A percentile compares a stretch with the other conserved stretches of the same genome.
These are phyloP conservation scores for Zaprionus lineosus DNA, from an alignment of 2,888 invertebrate species.

Conservation along the genomic window DNA sequence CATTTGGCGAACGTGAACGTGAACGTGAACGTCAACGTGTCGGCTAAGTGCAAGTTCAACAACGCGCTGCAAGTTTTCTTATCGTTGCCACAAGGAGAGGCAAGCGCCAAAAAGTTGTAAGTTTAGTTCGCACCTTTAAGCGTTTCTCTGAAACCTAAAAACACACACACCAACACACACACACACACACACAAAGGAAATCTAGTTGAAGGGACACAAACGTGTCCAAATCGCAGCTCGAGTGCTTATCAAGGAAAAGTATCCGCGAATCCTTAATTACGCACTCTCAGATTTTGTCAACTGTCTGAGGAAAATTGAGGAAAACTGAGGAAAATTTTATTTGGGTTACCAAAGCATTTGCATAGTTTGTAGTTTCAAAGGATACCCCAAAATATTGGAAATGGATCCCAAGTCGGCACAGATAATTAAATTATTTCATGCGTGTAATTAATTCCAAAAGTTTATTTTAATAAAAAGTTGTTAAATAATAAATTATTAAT, in stretches of 20 bases:
- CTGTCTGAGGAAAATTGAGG: neutral
- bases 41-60: slow-evolving; percentile 73
- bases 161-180: neutral
- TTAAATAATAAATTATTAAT: too few relatives aligned
- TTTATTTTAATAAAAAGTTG: too few relatives aligned
- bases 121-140: slow-evolving; percentile 43
- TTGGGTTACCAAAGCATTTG: slow-evolving; percentile 44
- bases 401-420: too few relatives aligned
- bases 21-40: slow-evolving; percentile 39
- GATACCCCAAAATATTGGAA: too few relatives aligned
- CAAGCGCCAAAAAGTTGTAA: slow-evolving; percentile 44
- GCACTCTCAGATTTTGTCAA: slow-evolving; percentile 30
- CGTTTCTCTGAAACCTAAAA: slow-evolving; percentile 15
- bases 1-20: neutral
- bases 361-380: slow-evolving; percentile 49
- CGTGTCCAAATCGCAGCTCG: slow-evolving; percentile 54
- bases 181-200: slow-evolving; percentile 1
- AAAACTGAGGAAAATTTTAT: slow-evolving; percentile 17
- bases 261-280: slow-evolving; percentile 57
- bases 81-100: slow-evolving; percentile 46
- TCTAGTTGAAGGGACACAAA: slow-evolving; percentile 19
- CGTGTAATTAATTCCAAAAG: too few relatives aligned
- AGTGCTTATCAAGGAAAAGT: slow-evolving; percentile 52
- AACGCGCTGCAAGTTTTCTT: slow-evolving; percentile 63
- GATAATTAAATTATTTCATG: too few relatives aligned